Base-by-base conservation (phyloP, 2,797 vertebrate genomes). In the Setipinna tenuifilis region DNA sequence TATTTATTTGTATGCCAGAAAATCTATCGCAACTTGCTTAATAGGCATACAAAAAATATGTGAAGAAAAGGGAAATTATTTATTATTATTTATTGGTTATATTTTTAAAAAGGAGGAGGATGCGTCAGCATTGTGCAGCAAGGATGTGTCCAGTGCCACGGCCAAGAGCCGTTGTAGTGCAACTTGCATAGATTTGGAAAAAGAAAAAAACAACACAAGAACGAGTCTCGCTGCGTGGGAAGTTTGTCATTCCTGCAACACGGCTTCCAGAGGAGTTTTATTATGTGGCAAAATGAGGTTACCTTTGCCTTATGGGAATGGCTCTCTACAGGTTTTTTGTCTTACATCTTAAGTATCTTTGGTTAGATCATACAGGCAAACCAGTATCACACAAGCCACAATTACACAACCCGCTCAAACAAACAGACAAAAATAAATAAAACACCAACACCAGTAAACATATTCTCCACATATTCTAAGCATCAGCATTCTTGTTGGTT, bases 11-110 rank as follows among this genome's bases (percentile, higher is more conserved):
- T 11, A 44, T 78, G 71, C 83, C 83, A 87, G 58, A 87, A 31
- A 78, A 85, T 82, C 81, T 81, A 75, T 84, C 80, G 59, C 81
- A 78, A 83, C 82, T 84, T 81, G 87, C 81, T 41, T 87, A 82
- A 88, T 75, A 83, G 85, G 85, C 85, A 85, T 78, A 78, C 31
- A 78, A 44, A 44, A 78, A 41, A 31, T 41, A 78, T 78, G 71
- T 41, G 17, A 31, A 78, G 14, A 78, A 78, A 78, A 78, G 71
- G 31, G 71, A 78, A 78, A 44, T 78, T 44, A 75, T 75, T 75
- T 75, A 44, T 78, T 71, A 35, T 71, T 19, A 62, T 23, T 71
- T 71, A 35, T 16, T 21, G 71, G 17, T 78, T 78, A 7, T 35
- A 7, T 78, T 78, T 41, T 78, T 44, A 5, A 21, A 35, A 78